phyloP scores from a whole-genome alignment of 2,888 invertebrate genomes.

The Homarus gammarus region DNA sequence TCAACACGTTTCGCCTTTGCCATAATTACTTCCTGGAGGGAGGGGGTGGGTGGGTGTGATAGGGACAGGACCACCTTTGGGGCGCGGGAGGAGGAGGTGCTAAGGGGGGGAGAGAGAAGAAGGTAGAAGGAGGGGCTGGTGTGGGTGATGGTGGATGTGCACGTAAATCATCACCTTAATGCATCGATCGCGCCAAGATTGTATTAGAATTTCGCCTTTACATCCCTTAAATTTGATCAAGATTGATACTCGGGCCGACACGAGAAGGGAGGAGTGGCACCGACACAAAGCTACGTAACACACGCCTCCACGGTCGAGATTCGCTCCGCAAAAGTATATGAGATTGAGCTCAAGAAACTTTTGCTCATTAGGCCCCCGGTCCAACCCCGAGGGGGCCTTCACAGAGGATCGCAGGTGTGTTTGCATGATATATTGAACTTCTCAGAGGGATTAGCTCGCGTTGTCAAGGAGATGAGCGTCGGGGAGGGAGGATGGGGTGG shows the following conservation, averaged over 20 bases:
- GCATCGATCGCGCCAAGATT: conserved; percentile 30
- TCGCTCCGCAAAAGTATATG: conserved; percentile 23
- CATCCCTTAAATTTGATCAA: conserved; percentile 40
- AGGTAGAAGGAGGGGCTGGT: too few relatives aligned
- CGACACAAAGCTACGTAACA: conserved; percentile 28
- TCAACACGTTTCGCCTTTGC: background rate
- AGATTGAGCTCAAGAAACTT: conserved; percentile 53
- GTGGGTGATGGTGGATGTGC: background rate
- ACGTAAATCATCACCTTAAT: conserved; percentile 21
- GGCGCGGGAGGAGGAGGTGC: background rate
- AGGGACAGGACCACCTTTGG: too few relatives aligned
- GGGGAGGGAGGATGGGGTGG: conserved; percentile 16
- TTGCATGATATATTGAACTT: conserved; percentile 72
- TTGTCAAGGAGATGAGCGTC: conserved; percentile 70
- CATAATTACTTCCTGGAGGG: background rate
- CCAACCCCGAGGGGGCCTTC: too few relatives aligned
- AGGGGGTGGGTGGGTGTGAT: too few relatives aligned
- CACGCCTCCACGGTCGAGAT: conserved; percentile 37
- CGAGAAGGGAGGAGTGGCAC: background rate
- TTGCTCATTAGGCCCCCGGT: conserved; percentile 53
- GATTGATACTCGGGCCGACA: conserved; percentile 28
- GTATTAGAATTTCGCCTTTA: conserved; percentile 28
- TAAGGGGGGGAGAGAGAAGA: background rate
- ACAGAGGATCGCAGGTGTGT: conserved; percentile 68
- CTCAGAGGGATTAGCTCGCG: conserved; percentile 71